A percentile compares a stretch with the other conserved stretches of the same genome.
Evolutionary conservation across 2,888 invertebrate species (phyloP).

Genomic region (Caenorhabditis sp.): DNA sequence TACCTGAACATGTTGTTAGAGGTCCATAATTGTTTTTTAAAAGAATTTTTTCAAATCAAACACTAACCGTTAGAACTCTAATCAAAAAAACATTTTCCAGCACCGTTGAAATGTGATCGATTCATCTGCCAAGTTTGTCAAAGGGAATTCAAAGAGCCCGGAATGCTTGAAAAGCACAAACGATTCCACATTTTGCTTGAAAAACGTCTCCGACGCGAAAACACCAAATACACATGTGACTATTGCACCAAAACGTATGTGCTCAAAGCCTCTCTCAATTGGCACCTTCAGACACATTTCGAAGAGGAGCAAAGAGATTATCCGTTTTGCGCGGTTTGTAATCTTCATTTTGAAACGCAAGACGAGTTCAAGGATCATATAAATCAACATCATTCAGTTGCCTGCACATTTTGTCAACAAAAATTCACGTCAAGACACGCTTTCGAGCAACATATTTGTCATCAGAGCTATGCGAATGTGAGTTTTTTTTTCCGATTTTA

Average conservation of each 20-base stretch:
- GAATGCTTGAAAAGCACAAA: slow-evolving; percentile 21
- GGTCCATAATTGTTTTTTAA: too few species aligned
- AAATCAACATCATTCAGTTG: slow-evolving; percentile 24
- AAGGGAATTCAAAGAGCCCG: slow-evolving; percentile 13
- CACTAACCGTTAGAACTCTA: too few species aligned
- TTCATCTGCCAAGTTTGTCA: slow-evolving; percentile 19
- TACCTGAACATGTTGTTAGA: too few species aligned
- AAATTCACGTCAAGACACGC: neutral
- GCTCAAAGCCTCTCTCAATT: slow-evolving; percentile 20
- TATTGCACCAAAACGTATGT: slow-evolving; percentile 28
- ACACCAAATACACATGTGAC: slow-evolving; percentile 10
- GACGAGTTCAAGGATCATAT: slow-evolving; percentile 22
- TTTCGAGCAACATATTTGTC: neutral
- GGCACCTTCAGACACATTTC: slow-evolving; percentile 24
- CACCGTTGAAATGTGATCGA: neutral
- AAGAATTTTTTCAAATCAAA: too few species aligned
- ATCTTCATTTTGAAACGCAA: slow-evolving; percentile 16
- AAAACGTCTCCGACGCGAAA: slow-evolving; percentile 8
- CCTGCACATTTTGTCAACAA: slow-evolving; percentile 20
- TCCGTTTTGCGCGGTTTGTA: slow-evolving; percentile 20
- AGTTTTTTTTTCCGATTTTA: slow-evolving; percentile 6
- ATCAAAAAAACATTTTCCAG: slow-evolving; percentile 4
- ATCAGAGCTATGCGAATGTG: slow-evolving; percentile 33
- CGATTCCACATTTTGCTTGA: slow-evolving; percentile 9
- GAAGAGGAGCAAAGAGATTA: neutral